Conservation (phyloP, 2,888 invertebrate species). For the Lochmaea capreae region DNA sequence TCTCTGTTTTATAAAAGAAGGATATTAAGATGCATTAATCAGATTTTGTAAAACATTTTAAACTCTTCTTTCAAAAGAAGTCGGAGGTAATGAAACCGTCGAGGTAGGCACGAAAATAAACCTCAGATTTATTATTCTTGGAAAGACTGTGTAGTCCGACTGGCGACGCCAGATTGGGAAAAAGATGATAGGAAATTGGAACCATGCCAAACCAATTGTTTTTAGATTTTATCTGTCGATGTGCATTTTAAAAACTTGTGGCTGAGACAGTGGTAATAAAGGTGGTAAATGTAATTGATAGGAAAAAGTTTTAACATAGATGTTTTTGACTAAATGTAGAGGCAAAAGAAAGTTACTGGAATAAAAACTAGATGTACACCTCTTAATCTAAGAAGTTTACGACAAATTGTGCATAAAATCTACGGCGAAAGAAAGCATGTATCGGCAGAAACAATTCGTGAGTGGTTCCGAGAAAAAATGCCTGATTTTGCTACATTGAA, state of each 20-base stretch:
- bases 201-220: constrained; percentile 22
- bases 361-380: too few relatives aligned
- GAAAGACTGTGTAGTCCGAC: constrained; percentile 20
- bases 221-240: constrained; percentile 8
- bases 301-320: too few relatives aligned
- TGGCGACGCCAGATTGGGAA: constrained; percentile 31
- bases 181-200: constrained; percentile 33
- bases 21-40: not conserved
- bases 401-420: too few relatives aligned
- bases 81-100: not conserved
- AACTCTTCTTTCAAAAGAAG: constrained; percentile 14
- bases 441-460: too few relatives aligned
- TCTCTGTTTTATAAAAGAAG: not conserved
- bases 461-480: too few relatives aligned
- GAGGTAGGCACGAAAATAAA: constrained; percentile 24
- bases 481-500: too few relatives aligned
- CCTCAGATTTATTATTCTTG: constrained; percentile 24
- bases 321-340: too few relatives aligned
- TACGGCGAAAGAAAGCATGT: too few relatives aligned
- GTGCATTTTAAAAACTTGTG: not conserved
- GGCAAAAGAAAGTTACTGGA: too few relatives aligned
- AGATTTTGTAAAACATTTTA: not conserved
- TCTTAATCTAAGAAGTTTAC: too few relatives aligned
- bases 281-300: too few relatives aligned
- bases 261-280: not conserved